phyloP scores from a whole-genome alignment of 1,140 invertebrate species.

The Drosophila ogumai region DNA sequence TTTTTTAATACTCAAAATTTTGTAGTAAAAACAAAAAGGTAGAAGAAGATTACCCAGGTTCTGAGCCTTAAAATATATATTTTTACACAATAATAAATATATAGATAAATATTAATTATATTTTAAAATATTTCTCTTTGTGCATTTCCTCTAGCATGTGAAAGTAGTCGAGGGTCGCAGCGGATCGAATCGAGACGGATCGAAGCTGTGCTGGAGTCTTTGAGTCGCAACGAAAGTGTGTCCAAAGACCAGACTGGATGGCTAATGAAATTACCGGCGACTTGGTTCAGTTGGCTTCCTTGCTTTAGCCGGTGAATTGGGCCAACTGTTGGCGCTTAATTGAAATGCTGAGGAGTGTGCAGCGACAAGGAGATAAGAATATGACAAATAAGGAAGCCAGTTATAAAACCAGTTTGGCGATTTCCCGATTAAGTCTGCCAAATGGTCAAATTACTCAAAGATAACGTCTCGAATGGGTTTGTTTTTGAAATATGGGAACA shows the following conservation, averaged over 20 bases:
- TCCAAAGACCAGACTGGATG: slow-evolving; percentile 48
- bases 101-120: too few relatives aligned
- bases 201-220: slow-evolving; percentile 23
- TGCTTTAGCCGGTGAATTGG: slow-evolving; percentile 29
- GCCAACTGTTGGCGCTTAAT: slow-evolving; percentile 39
- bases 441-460: slow-evolving; percentile 37
- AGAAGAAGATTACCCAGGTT: too few relatives aligned
- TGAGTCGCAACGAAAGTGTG: slow-evolving; percentile 54
- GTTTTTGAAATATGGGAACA: background rate
- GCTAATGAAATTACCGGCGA: slow-evolving; percentile 50
- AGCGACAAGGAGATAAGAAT: slow-evolving; percentile 28
- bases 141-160: slow-evolving; percentile 34
- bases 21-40: too few relatives aligned
- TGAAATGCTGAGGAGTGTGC: slow-evolving; percentile 42
- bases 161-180: slow-evolving; percentile 53
- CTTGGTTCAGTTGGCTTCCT: slow-evolving; percentile 22
- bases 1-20: too few relatives aligned
- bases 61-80: too few relatives aligned
- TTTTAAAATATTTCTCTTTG: slow-evolving; percentile 5
- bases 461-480: slow-evolving; percentile 8
- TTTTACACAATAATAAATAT: background rate
- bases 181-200: slow-evolving; percentile 42
- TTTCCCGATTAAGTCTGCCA: slow-evolving; percentile 29
- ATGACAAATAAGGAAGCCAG: slow-evolving; percentile 47
- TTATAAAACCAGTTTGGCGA: slow-evolving; percentile 36